These are phyloP conservation scores for Triplophysa bombifrons DNA, from an alignment of 2,797 vertebrate genomes.

Conservation along the genomic window DNA sequence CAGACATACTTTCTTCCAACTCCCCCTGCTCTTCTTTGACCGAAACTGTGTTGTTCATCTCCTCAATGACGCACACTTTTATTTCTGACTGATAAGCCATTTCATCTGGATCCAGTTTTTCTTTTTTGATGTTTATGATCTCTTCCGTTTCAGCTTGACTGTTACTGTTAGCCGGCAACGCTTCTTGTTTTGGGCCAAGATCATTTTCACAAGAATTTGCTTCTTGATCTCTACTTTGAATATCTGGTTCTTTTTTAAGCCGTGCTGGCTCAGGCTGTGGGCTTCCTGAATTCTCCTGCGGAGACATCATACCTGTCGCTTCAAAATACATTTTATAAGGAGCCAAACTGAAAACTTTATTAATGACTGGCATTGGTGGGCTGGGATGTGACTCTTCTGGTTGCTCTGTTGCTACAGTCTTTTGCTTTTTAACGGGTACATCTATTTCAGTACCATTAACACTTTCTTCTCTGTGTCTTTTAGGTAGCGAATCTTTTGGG, in stretches of 20 bases:
- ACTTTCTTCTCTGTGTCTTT: constrained; percentile 61
- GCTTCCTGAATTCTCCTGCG: constrained; percentile 47
- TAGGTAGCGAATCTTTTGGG: constrained; percentile 37
- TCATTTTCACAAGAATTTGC: constrained; percentile 40
- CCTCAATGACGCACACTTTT: constrained; percentile 19
- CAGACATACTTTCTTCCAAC: constrained; percentile 51
- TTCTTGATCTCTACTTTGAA: constrained; percentile 49
- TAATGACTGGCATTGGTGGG: constrained; percentile 91
- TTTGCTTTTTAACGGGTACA: constrained; percentile 54
- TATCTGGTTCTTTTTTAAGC: constrained; percentile 53
- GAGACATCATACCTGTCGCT: constrained; percentile 59
- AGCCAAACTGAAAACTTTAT: constrained; percentile 92
- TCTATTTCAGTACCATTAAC: constrained; percentile 60
- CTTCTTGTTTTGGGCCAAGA: constrained; percentile 30
- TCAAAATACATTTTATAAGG: constrained; percentile 83
- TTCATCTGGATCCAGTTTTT: constrained; percentile 62
- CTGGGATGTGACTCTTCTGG: constrained; percentile 60
- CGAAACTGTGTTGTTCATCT: constrained; percentile 31
- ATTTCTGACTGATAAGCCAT: constrained; percentile 32
- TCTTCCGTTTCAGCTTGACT: constrained; percentile 42
- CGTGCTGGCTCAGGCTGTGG: constrained; percentile 34
- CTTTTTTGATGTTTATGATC: constrained; percentile 65
- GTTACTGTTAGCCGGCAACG: constrained; percentile 2
- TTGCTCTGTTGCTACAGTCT: constrained; percentile 7
- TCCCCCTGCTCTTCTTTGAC: constrained; percentile 66